Evolutionary conservation across 2,888 invertebrate genomes (phyloP), one percentile per base, ranked within the genome.

Genomic region (Eupsilia transversa): DNA sequence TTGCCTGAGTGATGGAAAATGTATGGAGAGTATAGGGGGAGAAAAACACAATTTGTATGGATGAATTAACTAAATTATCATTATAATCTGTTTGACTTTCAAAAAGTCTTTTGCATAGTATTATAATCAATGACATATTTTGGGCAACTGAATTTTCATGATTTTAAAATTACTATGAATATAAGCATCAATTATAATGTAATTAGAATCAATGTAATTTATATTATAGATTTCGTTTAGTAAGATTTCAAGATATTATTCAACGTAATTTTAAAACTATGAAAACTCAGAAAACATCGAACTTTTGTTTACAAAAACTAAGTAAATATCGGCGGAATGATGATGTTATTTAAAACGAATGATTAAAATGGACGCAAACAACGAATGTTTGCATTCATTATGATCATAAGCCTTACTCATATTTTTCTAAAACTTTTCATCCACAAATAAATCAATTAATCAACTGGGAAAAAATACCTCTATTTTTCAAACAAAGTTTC

Each of bases 1-100:
- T 69, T 76, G 52, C 9, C 60, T 27, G 75, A 80, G 30, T 80
- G 81, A 74, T 74, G 54, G 27, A 49, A 57, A 49, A 43, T 65
- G 23, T 41, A 41, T 60, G 30, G 20, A 35, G 14, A 33, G 38
- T 20, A 0, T 46, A 35, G 17, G 3, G 6, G 23, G 41, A 23
- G n/a, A 7, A 9, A 56, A 56, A 23, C n/a, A 30, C 12, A 46
- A 12, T 72, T 80, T 41, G 0, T 23, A 23, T 56, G 0, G 3
- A 20, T 38, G 5, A 65, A 35, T 27, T 43, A 33, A 20, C 1
- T 20, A n/a, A 76, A 76, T 33, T 23, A 0, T 7, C 3, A 14
- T 1, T 56, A 35, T 3, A 46, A 57, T 69, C n/a, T 43, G 1
- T 54, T 54, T 30, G 30, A 30, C 20, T 20, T 3, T 43, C 0